Conservation (phyloP, 2,888 invertebrate species). For the Mythimna loreyi region DNA sequence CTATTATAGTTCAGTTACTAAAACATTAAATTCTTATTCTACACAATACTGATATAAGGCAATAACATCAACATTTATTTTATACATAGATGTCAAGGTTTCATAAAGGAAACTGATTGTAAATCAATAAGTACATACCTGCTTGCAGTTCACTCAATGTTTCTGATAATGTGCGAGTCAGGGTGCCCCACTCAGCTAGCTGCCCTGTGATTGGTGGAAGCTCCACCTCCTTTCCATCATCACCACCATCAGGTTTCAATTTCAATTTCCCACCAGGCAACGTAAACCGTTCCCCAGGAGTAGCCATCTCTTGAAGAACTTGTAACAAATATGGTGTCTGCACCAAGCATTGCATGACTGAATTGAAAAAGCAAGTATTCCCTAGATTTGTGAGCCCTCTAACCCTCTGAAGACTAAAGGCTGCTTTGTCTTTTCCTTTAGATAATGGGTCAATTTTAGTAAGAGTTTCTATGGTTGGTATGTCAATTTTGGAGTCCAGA, state of each 20-base stretch:
- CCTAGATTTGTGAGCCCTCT: conserved; percentile 97
- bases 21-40: conserved; percentile 14
- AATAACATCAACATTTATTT: conserved; percentile 15
- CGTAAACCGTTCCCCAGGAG: conserved; percentile 93
- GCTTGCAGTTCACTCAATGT: conserved; percentile 93
- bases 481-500: conserved; percentile 74
- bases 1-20: neutral
- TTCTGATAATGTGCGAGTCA: conserved; percentile 93
- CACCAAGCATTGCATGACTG: conserved; percentile 97
- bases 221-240: conserved; percentile 88
- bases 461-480: conserved; percentile 72
- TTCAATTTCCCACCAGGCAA: conserved; percentile 94
- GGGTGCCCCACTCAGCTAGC: conserved; percentile 92
- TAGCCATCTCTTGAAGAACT: conserved; percentile 93
- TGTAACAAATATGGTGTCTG: conserved; percentile 95
- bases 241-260: conserved; percentile 80
- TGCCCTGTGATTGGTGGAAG: conserved; percentile 92
- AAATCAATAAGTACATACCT: conserved; percentile 71
- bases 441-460: conserved; percentile 68
- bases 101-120: conserved; percentile 12
- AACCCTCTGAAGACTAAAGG: conserved; percentile 88
- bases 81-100: conserved; percentile 34
- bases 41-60: conserved; percentile 10
- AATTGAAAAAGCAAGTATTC: conserved; percentile 99
- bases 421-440: conserved; percentile 82